Percentiles rank a stretch among this genome's conserved stretches.
These are phyloP conservation scores for Heliconius ethilla DNA, from an alignment of 2,888 invertebrate genomes.

Conservation along the genomic window DNA sequence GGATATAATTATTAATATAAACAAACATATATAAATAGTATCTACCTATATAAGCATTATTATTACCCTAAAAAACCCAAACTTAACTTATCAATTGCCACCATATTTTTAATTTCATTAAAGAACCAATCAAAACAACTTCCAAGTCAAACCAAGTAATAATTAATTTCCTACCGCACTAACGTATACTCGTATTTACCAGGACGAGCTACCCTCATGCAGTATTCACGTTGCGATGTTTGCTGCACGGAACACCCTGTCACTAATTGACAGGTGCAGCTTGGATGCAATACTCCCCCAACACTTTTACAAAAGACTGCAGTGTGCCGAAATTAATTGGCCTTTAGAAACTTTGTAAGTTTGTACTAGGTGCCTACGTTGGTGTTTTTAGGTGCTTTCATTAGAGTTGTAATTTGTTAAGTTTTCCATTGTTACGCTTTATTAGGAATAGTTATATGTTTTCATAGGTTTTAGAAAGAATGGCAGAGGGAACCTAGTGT, in stretches of 20 bases:
- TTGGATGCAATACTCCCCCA: constrained; percentile 28
- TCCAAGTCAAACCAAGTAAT: constrained; percentile 1
- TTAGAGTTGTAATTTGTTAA: not conserved
- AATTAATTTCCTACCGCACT: constrained; percentile 10
- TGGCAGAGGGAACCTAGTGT: no score
- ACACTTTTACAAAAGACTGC: constrained; percentile 32
- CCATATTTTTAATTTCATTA: no score
- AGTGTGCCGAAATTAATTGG: constrained; percentile 31
- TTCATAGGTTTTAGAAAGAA: no score
- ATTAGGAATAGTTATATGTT: no score
- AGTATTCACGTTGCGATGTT: constrained; percentile 19
- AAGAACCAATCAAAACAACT: constrained; percentile 1
- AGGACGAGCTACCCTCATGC: constrained; percentile 15
- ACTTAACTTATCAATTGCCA: not conserved
- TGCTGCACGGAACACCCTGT: constrained; percentile 21
- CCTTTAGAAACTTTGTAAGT: constrained; percentile 19
- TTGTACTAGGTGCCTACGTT: not conserved
- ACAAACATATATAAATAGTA: no score
- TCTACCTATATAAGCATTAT: not conserved
- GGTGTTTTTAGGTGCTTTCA: not conserved
- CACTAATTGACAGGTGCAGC: constrained; percentile 38
- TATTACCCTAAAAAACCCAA: not conserved
- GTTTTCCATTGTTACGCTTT: not conserved
- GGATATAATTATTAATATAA: no score
- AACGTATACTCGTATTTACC: not conserved